Evolutionary conservation across 2,888 invertebrate genomes (phyloP), one percentile per base, ranked within the genome.

Genomic region (Halictus ligatus): DNA sequence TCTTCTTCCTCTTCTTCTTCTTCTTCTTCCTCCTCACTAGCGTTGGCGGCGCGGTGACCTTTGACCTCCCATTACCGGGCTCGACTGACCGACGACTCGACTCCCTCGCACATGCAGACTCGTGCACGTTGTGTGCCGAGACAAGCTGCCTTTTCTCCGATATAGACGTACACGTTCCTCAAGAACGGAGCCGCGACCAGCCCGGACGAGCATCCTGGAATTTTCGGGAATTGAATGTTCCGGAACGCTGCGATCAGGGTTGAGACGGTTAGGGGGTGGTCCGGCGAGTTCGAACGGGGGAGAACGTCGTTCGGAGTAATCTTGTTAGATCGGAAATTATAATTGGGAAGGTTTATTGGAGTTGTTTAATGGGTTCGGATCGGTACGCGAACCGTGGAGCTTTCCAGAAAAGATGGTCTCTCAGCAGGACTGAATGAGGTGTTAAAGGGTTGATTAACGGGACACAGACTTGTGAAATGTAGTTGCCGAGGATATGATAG

Each of bases 21-120:
- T 6, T 60, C 60, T 25, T 60, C 87, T 84, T 85, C 88, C 87
- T 91, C 90, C 92, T 93, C 91, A 89, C 93, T 92, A 94, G 93
- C 93, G 93, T 94, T 94, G 94, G 94, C 94, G 94, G 94, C 94
- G 93, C 93, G 94, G 91, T 94, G 94, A 95, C 95, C 95, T 91
- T 91, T 95, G 94, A 94, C 95, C 95, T 93, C 92, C 94, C 94
- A 95, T 94, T 95, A 95, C 94, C 94, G 94, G 67, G 93, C 92
- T 93, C 92, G 94, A 92, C 94, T 94, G 92, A 93, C 93, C 93
- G 94, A 93, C 94, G 94, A 94, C 92, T 91, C 89, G 92, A 94
- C 94, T 94, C 94, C 89, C 89, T 91, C 90, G 90, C 90, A 90
- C 90, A 90, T 90, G 81, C 84, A 87, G 89, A 73, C 83, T 73